These are phyloP conservation scores for Poecilia picta DNA, from an alignment of 2,797 vertebrate genomes.

Conservation along the genomic window DNA sequence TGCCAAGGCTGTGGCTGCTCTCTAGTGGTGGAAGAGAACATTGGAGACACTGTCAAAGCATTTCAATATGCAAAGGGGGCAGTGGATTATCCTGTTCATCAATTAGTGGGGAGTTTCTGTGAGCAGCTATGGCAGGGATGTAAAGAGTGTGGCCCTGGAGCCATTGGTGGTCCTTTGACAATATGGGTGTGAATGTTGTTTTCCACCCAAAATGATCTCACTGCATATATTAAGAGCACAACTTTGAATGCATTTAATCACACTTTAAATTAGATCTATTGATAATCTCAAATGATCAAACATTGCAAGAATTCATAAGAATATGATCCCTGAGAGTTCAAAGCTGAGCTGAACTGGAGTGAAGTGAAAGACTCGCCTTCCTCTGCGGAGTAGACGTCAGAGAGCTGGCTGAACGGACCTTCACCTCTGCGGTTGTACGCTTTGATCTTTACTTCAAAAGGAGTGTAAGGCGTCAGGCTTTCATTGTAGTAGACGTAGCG, in stretches of 20 bases:
- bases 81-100: too few species aligned
- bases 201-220: too few species aligned
- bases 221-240: not conserved
- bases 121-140: not conserved
- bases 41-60: not conserved
- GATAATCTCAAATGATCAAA: not conserved
- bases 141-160: not conserved
- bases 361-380: constrained; percentile 83
- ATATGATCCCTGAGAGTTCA: not conserved
- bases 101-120: not conserved
- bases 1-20: not conserved
- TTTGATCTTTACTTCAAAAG: constrained; percentile 94
- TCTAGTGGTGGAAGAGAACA: constrained; percentile 21
- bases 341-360: not conserved
- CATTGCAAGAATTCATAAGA: not conserved
- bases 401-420: constrained; percentile 92
- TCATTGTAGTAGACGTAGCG: constrained; percentile 91
- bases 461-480: constrained; percentile 87
- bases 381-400: constrained; percentile 91
- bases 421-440: constrained; percentile 91
- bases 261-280: not conserved
- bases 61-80: too few species aligned
- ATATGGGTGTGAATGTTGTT: not conserved
- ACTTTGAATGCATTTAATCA: not conserved
- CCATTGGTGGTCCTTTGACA: not conserved